Evolutionary conservation across 2,797 vertebrate genomes (phyloP), one percentile per base, ranked within the genome.

Genomic region (Balearica regulorum): DNA sequence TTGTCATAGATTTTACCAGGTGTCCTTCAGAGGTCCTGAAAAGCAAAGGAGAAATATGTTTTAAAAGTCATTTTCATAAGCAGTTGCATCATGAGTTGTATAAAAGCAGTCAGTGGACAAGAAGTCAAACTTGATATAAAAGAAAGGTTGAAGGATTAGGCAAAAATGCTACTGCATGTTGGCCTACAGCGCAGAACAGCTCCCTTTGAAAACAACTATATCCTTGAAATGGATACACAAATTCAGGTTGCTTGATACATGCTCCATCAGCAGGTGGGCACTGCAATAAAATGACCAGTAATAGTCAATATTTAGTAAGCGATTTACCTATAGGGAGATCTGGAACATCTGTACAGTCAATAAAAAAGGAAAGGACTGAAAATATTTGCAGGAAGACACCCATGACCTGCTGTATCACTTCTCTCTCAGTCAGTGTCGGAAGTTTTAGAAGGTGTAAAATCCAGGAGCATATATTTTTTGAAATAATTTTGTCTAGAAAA

Each of bases 11-110:
- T 75, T 94, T 88, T 89, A 86, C 33, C 76, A 55, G 97, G 43
- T 94, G 54, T 95, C 97, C 98, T 98, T 99, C 98, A 99, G 97
- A 98, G 98, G 86, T 98, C 98, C 99, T 99, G 98, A 89, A 98
- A 98, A 94, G 96, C 57, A 98, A 96, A 90, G 37, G 94, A 93
- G 94, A 88, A 49, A 53, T 10, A 22, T 4, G 16, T 65, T 90
- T 91, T 90, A 71, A 39, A 75, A 78, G 54, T 37, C 9, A n/a
- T 46, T 93, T 81, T 81, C 6, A 2, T 37, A 76, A 90, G 19
- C 9, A 39, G 18, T 58, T 69, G 33, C 37, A 87, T 66, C 43
- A 71, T 28, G 25, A 71, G n/a, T 39, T 35, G 3, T 66, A 65
- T 25, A 35, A 87, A 54, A 65, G 39, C 33, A 80, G 28, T 37